Conservation (phyloP, 2,113 vertebrate genomes). For the Mystacornis crossleyi region DNA sequence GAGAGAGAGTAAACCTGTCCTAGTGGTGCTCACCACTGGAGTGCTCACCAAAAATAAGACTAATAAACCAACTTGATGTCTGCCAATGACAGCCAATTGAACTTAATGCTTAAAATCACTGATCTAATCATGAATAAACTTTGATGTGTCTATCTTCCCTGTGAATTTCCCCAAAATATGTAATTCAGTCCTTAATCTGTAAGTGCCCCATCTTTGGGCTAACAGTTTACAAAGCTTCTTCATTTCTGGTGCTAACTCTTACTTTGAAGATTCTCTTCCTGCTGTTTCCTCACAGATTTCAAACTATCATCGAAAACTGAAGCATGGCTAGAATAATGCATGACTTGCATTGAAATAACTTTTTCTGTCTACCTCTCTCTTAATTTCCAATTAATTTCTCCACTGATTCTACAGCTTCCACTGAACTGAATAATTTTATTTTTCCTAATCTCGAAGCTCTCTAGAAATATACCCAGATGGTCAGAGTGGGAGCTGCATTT, state of each 20-base stretch:
- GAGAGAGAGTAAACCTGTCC: not conserved
- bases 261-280: not conserved
- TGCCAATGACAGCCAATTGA: not conserved
- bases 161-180: not conserved
- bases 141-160: not conserved
- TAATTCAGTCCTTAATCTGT: not conserved
- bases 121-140: not conserved
- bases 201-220: not conserved
- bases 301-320: not conserved
- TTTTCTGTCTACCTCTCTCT: not conserved
- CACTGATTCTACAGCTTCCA: not conserved
- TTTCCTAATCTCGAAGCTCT: not conserved
- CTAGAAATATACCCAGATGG: not conserved
- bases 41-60: not conserved
- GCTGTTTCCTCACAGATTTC: not conserved
- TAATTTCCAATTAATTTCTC: not conserved
- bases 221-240: not conserved
- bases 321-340: not conserved
- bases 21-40: not conserved
- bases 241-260: not conserved
- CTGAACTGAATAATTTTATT: not conserved
- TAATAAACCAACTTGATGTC: not conserved
- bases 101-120: not conserved
- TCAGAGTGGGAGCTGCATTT: not conserved
- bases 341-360: not conserved